A percentile compares a stretch with the other conserved stretches of the same genome.
Conservation (phyloP, 2,797 vertebrate species). For the Sciurus carolinensis region DNA sequence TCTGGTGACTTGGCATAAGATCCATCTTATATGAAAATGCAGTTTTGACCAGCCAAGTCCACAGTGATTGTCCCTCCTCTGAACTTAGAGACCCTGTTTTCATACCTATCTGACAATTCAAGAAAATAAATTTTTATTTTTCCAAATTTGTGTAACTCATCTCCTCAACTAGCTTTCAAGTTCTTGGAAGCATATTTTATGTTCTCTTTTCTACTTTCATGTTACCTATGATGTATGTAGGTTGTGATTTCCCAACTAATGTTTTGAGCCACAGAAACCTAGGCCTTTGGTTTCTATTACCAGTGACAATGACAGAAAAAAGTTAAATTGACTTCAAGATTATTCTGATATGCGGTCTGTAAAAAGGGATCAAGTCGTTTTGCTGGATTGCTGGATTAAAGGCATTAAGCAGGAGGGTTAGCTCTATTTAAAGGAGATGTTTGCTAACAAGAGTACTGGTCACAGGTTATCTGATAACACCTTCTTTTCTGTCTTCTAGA, state of each 20-base stretch:
- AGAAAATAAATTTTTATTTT: slow-evolving; percentile 20
- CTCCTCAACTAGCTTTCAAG: background rate
- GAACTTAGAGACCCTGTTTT: background rate
- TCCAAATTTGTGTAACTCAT: background rate
- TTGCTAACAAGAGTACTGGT: slow-evolving; percentile 5
- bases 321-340: background rate
- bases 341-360: background rate
- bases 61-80: background rate
- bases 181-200: background rate
- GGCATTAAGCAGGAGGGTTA: background rate
- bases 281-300: background rate
- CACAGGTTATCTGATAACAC: slow-evolving; percentile 33
- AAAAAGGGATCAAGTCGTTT: background rate
- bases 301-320: background rate
- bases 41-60: background rate
- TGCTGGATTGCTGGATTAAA: background rate
- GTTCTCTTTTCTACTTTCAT: background rate
- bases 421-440: slow-evolving; percentile 5
- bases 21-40: background rate
- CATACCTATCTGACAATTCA: slow-evolving; percentile 6
- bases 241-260: slow-evolving; percentile 13
- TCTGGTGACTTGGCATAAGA: background rate
- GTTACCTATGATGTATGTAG: background rate
- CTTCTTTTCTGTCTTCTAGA: slow-evolving; percentile 29
- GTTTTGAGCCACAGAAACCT: background rate